Base-by-base conservation (phyloP, 1,140 invertebrate species). In the Drosophila asahinai region DNA sequence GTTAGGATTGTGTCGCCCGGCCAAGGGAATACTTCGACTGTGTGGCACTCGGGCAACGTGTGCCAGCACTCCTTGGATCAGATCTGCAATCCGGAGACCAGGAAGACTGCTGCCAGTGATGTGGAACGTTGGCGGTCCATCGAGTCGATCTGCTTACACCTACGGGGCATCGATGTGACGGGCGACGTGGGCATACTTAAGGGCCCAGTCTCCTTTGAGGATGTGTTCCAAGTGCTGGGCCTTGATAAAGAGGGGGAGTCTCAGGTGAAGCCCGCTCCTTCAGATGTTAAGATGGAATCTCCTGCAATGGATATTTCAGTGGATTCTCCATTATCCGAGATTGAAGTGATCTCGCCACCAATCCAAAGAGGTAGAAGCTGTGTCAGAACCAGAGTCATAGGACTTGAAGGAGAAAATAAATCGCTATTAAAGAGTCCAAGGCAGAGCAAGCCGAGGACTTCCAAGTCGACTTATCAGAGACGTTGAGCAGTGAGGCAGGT, bases 221-320 rank as follows among this genome's bases (percentile, higher is more conserved):
- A 57, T 57, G 36, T 57, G 14, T 57, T 57, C 5, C 1, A 57
- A 40, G 54, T 57, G 19, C 8, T 57, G 54, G 54, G 54, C 2
- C 54, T 57, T 7, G 36, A 57, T 25, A 19, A 57, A 4, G 14
- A 57, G 5, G 54, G 54, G 5, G 36, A 57, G 14, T 4, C 14
- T 8, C 2, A 6, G 19, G 19, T n/a, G 36, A 14, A 55, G 8
- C 17, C 30, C 8, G 2, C 6, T 1, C 3, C 7, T 19, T 17
- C 17, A 22, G 14, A 57, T n/a, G 19, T 40, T 11, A 22, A 15
- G 2, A 8, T 40, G 19, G 14, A 40, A 2, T 15, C 8, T 22
- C 8, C 54, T n/a, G 38, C 1, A 11, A 6, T 5, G 2, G 2
- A 6, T n/a, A 22, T 11, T 0, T 14, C 22, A 25, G 19, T 38